Evolutionary conservation across 1,140 invertebrate genomes (phyloP).

Genomic region (Zelostemma sp.): DNA sequence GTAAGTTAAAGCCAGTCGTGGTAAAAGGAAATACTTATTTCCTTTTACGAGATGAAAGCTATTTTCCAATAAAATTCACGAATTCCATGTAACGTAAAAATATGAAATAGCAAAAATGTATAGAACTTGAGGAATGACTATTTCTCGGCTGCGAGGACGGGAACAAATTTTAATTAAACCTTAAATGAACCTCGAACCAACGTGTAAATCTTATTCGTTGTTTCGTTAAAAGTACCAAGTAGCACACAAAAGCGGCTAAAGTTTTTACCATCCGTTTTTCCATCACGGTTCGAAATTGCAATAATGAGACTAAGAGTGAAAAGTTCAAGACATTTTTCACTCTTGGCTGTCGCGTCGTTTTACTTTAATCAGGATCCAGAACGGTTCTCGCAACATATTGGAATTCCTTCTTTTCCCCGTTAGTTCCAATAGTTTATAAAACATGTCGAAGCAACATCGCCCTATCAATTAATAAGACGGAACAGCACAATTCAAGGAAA

Average conservation of each 20-base stretch:
- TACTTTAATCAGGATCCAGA: neutral
- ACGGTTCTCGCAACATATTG: neutral
- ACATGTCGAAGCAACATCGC: slow-evolving; percentile 18
- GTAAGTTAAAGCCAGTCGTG: slow-evolving; percentile 9
- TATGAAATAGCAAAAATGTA: too few relatives aligned
- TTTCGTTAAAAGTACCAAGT: too few relatives aligned
- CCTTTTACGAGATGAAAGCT: neutral
- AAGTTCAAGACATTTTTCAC: slow-evolving; percentile 3
- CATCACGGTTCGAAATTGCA: neutral
- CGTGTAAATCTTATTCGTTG: too few relatives aligned
- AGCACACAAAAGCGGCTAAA: too few relatives aligned
- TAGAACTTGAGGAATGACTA: too few relatives aligned
- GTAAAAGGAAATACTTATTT: neutral
- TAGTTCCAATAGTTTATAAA: neutral
- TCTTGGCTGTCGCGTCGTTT: neutral
- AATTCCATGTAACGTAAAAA: too few relatives aligned
- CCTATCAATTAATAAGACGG: slow-evolving; percentile 8
- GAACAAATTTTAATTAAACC: too few relatives aligned
- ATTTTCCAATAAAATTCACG: slow-evolving; percentile 3
- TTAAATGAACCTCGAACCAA: too few relatives aligned
- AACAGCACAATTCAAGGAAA: neutral
- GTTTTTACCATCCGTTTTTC: too few relatives aligned
- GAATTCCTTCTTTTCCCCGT: neutral
- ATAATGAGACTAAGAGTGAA: slow-evolving; percentile 1
- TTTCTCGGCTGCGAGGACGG: too few relatives aligned